Evolutionary conservation across 2,113 vertebrate genomes (phyloP), one percentile per base, ranked within the genome.

Genomic region (Phoxinus phoxinus): DNA sequence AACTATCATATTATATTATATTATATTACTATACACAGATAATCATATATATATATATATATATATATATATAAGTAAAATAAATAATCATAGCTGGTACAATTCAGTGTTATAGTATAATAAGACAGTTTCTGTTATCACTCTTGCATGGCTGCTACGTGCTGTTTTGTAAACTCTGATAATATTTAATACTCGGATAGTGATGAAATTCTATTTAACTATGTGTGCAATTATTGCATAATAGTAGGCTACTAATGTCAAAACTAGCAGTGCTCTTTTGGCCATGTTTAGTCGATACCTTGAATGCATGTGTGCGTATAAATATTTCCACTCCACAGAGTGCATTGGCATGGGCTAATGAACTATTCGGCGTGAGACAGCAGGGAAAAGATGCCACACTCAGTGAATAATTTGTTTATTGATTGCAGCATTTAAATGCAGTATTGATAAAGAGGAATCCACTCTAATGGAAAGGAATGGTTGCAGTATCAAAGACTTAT

Each of bases 371-470:
- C 30, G 25, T 72, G 35, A 59, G 10, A 73, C 84, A 84, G 81
- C 85, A 77, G 84, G 48, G 48, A 46, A 80, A 69, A 74, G 79
- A 69, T 53, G 74, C 65, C 56, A 83, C 74, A 84, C 85, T 67
- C 41, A 19, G 32, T 84, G 71, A 88, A 84, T 79, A 80, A 86
- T 77, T 53, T 81, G 75, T 80, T 88, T 86, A 84, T 69, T 84
- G 77, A 84, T 86, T 69, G 59, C 65, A 78, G 74, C 85, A 83
- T 78, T 84, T 88, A 83, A 81, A 86, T 84, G 87, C 81, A 84
- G 87, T 86, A 86, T 88, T 84, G 76, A 88, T 88, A 75, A 86
- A 75, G 84, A 13, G 67, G 75, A 84, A 77, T 86, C 75, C 81
- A 84, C 81, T 82, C 75, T 46, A 84, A 85, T 32, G 81, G 84